Base-by-base conservation (phyloP, 2,797 vertebrate genomes). In the Lophotriccus pileatus region DNA sequence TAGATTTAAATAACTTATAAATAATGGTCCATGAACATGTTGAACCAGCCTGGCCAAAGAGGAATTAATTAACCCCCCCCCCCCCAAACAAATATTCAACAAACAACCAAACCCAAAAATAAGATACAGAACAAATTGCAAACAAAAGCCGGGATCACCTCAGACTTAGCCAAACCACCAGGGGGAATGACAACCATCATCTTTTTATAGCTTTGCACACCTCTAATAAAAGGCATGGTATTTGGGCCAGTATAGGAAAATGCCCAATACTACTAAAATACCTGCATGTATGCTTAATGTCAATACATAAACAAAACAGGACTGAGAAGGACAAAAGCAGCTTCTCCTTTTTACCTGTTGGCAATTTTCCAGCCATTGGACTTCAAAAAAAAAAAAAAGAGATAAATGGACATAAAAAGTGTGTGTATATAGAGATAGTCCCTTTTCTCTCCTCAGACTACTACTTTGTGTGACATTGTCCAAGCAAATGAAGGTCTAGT, bases 1-100 rank as follows among this genome's bases (percentile, higher is more conserved):
- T 69, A 90, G 28, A 75, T 59, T 79, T 50, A 62, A 78, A 14
- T 41, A 91, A 34, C 13, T 56, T 60, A 13, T 77, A 67, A 85
- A 39, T 81, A 83, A 74, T 28, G 11, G 20, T 19, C 27, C 27
- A 7, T 1, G 3, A 78, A 49, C 13, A 52, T 7, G 16, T 0
- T 34, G 49, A 58, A 60, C 8, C 1, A 84, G 9, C 14, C 24
- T 23, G 62, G n/a, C 14, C 20, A 68, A 68, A 72, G 27, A 39
- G 3, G 18, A 90, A 77, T n/a, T 41, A 1, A 55, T 37, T 12
- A 60, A 4, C 0, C 4, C n/a, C n/a, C n/a, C n/a, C n/a, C n/a
- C n/a, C n/a, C n/a, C 6, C 19, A 7, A 63, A 20, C 39, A 64
- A 46, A 10, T 41, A 36, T 56, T 15, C 23, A 59, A 32, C 11